Percentiles rank a stretch among this genome's conserved stretches.
phyloP scores from a whole-genome alignment of 2,888 invertebrate species.

The Lingula anatina region DNA sequence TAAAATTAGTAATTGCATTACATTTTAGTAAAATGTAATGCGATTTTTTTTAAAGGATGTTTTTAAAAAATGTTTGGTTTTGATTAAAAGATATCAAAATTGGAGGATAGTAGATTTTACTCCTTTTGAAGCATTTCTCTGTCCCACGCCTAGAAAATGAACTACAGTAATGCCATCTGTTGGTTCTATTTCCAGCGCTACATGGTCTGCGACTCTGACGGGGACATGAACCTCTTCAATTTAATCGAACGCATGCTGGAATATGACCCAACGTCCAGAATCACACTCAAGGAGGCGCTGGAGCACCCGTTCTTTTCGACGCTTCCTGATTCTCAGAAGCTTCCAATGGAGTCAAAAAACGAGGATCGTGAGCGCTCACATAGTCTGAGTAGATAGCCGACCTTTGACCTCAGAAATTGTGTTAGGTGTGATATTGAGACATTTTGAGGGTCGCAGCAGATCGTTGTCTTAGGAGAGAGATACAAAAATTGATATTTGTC shows the following conservation, averaged over 20 bases:
- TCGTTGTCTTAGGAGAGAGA: too few species aligned
- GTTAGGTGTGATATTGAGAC: too few species aligned
- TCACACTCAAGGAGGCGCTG: constrained; percentile 82
- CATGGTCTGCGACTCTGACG: constrained; percentile 78
- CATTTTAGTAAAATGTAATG: too few species aligned
- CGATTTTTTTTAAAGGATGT: too few species aligned
- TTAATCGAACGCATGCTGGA: constrained; percentile 93
- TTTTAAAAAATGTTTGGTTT: too few species aligned
- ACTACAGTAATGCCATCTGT: neutral
- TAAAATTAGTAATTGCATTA: too few species aligned
- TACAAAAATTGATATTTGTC: too few species aligned
- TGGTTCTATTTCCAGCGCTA: constrained; percentile 68
- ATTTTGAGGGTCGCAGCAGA: too few species aligned
- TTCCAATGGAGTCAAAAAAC: constrained; percentile 14
- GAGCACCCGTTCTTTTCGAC: constrained; percentile 81
- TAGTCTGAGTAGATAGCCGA: constrained; percentile 46
- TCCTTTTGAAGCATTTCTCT: neutral
- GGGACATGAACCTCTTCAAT: constrained; percentile 90
- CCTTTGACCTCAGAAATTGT: too few species aligned
- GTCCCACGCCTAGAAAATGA: neutral
- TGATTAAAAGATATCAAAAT: too few species aligned
- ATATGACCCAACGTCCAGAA: constrained; percentile 88
- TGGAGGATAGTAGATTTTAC: neutral
- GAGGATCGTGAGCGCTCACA: constrained; percentile 37
- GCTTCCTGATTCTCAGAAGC: constrained; percentile 8